Evolutionary conservation across 2,888 invertebrate species (phyloP).

Genomic region (Orthosia gothica): DNA sequence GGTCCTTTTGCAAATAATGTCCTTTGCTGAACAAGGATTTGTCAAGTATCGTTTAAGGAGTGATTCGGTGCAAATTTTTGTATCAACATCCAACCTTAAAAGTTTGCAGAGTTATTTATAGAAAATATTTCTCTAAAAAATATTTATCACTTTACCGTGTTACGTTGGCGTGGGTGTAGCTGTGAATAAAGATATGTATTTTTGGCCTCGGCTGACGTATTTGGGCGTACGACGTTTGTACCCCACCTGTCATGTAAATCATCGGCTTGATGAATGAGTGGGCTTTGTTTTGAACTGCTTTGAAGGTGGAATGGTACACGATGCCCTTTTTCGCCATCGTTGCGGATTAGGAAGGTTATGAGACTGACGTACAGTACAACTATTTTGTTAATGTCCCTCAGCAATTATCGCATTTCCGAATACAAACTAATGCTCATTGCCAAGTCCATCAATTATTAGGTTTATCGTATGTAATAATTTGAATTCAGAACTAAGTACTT

Average conservation of each 20-base stretch:
- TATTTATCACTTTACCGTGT: conserved; percentile 43
- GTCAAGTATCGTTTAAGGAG: conserved; percentile 9
- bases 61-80: background rate
- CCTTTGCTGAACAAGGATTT: conserved; percentile 48
- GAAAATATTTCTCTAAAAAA: conserved; percentile 46
- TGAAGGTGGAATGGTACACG: conserved; percentile 60
- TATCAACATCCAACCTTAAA: conserved; percentile 46
- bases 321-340: conserved; percentile 42
- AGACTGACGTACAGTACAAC: background rate
- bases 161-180: conserved; percentile 57
- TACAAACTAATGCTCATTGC: too few species aligned
- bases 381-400: too few species aligned
- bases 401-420: too few species aligned
- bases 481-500: too few species aligned
- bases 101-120: conserved; percentile 48
- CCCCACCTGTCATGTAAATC: conserved; percentile 66
- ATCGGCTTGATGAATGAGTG: conserved; percentile 61
- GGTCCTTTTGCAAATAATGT: conserved; percentile 5
- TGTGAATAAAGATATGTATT: conserved; percentile 65
- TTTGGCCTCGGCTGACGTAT: conserved; percentile 69
- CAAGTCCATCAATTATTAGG: too few species aligned
- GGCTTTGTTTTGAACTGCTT: conserved; percentile 48
- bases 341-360: conserved; percentile 31
- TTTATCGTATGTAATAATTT: too few species aligned
- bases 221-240: conserved; percentile 65